Conservation (phyloP, 2,888 invertebrate species). For the Coleophora flavipennella region DNA sequence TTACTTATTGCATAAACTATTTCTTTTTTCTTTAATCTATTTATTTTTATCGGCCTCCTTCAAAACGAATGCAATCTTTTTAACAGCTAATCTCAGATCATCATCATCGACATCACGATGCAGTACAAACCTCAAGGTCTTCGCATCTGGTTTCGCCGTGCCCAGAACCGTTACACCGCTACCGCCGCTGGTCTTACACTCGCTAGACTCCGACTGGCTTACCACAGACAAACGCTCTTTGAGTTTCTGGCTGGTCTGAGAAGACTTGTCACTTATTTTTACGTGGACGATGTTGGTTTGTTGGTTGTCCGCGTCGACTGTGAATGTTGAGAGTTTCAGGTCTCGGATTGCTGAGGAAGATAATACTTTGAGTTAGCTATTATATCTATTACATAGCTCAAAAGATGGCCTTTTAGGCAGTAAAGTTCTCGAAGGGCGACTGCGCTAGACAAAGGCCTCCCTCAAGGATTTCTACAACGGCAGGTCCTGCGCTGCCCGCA, state of each 20-base stretch:
- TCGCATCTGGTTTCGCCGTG: constrained; percentile 52
- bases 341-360: constrained; percentile 58
- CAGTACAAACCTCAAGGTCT: constrained; percentile 74
- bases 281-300: constrained; percentile 81
- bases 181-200: constrained; percentile 17
- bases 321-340: constrained; percentile 63
- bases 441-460: no score
- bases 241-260: constrained; percentile 48
- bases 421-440: no score
- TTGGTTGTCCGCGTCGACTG: constrained; percentile 67
- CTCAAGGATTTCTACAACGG: no score
- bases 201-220: constrained; percentile 40
- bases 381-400: no score
- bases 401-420: no score
- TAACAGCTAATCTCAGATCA: constrained; percentile 70
- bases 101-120: constrained; percentile 76
- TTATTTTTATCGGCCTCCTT: constrained; percentile 50
- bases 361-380: not conserved
- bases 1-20: no score
- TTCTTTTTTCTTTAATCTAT: no score
- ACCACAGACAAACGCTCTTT: constrained; percentile 15
- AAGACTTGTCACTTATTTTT: constrained; percentile 60
- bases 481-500: no score
- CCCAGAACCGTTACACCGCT: constrained; percentile 56
- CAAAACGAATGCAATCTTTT: constrained; percentile 75